Evolutionary conservation across 2,113 vertebrate genomes (phyloP).

Genomic region (Sapayoa aenigma): DNA sequence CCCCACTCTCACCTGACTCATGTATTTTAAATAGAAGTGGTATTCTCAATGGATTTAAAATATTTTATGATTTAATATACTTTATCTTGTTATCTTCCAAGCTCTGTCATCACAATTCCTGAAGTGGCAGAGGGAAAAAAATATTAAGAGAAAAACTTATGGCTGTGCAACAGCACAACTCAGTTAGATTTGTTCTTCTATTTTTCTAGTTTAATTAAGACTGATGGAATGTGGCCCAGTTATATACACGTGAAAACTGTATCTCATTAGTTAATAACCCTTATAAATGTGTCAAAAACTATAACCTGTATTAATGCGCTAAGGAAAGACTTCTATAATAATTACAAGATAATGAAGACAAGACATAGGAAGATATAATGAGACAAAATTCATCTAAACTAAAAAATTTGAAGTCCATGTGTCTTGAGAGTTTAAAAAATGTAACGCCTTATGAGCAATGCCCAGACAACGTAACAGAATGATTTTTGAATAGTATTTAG

Average conservation of each 20-base stretch:
- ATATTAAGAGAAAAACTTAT: not conserved
- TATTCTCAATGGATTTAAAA: not conserved
- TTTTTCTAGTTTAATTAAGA: not conserved
- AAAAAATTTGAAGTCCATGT: not conserved
- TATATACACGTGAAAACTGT: not conserved
- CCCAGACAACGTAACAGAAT: not conserved
- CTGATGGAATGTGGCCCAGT: not conserved
- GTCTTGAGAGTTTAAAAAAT: slow-evolving; percentile 22
- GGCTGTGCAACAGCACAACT: not conserved
- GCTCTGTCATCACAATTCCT: not conserved
- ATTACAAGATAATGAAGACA: slow-evolving; percentile 26
- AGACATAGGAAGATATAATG: slow-evolving; percentile 16
- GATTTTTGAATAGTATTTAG: not conserved
- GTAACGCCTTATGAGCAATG: not conserved
- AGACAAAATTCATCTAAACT: not conserved
- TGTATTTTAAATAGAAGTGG: not conserved
- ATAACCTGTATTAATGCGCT: not conserved
- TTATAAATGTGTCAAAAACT: not conserved
- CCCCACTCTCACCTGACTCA: not conserved
- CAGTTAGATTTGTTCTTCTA: not conserved
- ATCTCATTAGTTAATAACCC: slow-evolving; percentile 8
- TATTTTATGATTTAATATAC: not conserved
- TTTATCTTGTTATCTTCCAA: not conserved
- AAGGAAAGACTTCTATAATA: not conserved
- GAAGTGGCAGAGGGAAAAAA: not conserved